Evolutionary conservation across 2,113 vertebrate genomes (phyloP).

Genomic region (Pelvicachromis taeniatus): DNA sequence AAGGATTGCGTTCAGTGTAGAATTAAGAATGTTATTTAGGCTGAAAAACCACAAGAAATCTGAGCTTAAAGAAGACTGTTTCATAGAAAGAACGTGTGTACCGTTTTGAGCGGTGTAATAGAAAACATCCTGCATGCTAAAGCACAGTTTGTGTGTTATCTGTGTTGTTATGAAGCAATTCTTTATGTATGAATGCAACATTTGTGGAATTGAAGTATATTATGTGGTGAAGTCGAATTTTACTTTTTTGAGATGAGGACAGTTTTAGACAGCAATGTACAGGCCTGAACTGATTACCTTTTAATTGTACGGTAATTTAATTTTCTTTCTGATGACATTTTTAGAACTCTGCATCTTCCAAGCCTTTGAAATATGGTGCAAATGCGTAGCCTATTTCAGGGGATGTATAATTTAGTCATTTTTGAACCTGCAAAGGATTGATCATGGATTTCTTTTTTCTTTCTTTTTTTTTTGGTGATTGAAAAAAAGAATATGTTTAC

Average conservation of each 20-base stretch:
- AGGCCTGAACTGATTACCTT: background rate
- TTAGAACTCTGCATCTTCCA: background rate
- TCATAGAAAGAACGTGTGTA: background rate
- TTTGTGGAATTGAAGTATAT: background rate
- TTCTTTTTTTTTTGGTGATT: background rate
- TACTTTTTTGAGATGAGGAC: background rate
- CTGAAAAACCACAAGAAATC: background rate
- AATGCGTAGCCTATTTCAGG: background rate
- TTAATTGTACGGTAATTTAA: background rate
- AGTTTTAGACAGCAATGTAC: background rate
- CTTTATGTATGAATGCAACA: background rate
- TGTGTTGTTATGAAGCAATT: background rate
- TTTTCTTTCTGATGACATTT: background rate
- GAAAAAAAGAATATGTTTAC: conserved; percentile 1
- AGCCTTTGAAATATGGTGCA: background rate
- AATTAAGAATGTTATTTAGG: background rate
- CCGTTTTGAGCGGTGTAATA: background rate
- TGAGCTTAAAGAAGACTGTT: background rate
- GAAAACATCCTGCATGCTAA: background rate
- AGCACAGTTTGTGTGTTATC: background rate
- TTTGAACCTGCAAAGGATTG: background rate
- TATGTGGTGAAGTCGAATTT: background rate
- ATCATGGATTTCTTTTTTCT: background rate
- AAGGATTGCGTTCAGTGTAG: background rate
- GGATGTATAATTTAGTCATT: background rate